Evolutionary conservation across 2,797 vertebrate genomes (phyloP).

Genomic region (Sarcophilus harrisii): DNA sequence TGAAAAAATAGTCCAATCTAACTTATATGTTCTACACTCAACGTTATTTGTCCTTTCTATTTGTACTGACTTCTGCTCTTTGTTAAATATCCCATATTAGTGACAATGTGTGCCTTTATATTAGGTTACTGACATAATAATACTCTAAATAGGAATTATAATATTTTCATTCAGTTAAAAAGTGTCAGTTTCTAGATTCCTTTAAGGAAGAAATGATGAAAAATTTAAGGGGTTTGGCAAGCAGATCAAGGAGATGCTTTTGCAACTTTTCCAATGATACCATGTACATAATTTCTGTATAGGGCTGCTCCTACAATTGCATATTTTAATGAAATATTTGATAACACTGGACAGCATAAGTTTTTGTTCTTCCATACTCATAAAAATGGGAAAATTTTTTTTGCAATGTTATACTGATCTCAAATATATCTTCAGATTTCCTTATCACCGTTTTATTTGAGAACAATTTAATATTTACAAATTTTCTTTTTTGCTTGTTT

Average conservation of each 20-base stretch:
- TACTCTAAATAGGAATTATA: not conserved
- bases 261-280: not conserved
- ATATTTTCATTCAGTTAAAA: not conserved
- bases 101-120: not conserved
- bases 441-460: not conserved
- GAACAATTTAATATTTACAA: not conserved
- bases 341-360: too few species aligned
- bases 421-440: not conserved
- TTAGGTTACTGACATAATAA: not conserved
- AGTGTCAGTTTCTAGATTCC: not conserved
- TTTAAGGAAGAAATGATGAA: not conserved
- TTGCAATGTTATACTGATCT: not conserved
- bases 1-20: not conserved
- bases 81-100: not conserved
- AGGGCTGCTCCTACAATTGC: not conserved
- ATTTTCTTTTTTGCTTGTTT: not conserved
- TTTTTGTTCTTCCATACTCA: not conserved
- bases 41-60: not conserved
- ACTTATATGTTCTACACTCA: not conserved
- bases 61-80: not conserved
- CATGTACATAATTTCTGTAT: not conserved
- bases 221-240: not conserved
- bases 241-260: too few species aligned
- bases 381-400: not conserved
- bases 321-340: not conserved